Conservation (phyloP, 2,888 invertebrate genomes). For the Chalcosyrphus nemorum region DNA sequence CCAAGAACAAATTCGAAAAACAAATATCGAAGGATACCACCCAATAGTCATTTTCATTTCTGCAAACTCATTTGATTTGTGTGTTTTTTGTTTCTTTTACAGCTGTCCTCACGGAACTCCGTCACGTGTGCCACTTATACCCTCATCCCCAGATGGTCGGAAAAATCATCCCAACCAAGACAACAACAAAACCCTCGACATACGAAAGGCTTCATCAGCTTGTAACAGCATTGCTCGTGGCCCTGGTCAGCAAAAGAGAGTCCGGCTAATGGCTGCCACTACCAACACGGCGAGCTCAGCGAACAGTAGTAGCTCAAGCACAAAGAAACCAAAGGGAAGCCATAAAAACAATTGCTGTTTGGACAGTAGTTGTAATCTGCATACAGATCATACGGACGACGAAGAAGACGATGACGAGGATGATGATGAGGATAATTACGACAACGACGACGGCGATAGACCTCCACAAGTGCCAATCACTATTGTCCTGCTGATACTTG, state of each 20-base stretch:
- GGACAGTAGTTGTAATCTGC: constrained; percentile 69
- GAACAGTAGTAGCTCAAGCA: too few species aligned
- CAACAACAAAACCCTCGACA: constrained; percentile 42
- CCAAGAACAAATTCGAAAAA: constrained; percentile 34
- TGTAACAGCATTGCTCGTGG: constrained; percentile 64
- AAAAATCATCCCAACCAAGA: constrained; percentile 48
- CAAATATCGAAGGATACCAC: constrained; percentile 29
- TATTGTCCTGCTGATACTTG: constrained; percentile 86
- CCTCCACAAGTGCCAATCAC: constrained; percentile 84
- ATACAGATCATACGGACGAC: constrained; percentile 63
- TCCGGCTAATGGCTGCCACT: constrained; percentile 68
- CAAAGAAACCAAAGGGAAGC: constrained; percentile 45
- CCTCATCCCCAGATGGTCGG: constrained; percentile 77
- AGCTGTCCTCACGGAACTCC: constrained; percentile 87
- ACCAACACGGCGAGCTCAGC: constrained; percentile 9
- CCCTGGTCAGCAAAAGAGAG: constrained; percentile 51
- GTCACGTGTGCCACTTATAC: constrained; percentile 89
- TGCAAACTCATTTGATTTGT: constrained; percentile 46
- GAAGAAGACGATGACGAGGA: constrained; percentile 68
- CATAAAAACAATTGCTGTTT: constrained; percentile 66
- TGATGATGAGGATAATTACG: constrained; percentile 62
- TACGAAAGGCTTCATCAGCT: constrained; percentile 18
- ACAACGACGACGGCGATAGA: constrained; percentile 61
- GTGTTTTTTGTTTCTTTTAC: constrained; percentile 74
- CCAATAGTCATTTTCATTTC: neutral